Evolutionary conservation across 2,113 vertebrate genomes (phyloP).

Genomic region (Fregetta grallaria): DNA sequence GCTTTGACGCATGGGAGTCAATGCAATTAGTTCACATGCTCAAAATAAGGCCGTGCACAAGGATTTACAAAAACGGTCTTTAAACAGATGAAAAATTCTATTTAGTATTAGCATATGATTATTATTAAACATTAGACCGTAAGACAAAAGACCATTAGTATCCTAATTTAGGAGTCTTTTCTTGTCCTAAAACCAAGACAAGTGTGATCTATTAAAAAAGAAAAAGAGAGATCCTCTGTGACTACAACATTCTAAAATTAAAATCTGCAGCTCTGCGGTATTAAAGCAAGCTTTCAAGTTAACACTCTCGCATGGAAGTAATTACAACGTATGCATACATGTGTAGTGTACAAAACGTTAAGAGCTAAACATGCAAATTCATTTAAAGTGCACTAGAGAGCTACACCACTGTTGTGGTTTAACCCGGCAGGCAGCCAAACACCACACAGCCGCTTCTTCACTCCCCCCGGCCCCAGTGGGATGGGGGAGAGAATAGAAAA

Average conservation of each 20-base stretch:
- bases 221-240: not conserved
- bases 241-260: not conserved
- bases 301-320: not conserved
- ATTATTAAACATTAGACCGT: not conserved
- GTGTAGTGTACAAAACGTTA: not conserved
- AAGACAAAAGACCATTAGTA: not conserved
- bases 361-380: conserved; percentile 50
- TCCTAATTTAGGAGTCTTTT: not conserved
- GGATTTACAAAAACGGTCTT: not conserved
- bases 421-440: too few species aligned
- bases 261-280: not conserved
- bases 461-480: too few species aligned
- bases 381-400: conserved; percentile 59
- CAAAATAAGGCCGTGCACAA: not conserved
- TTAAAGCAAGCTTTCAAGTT: not conserved
- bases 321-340: not conserved
- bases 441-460: too few species aligned
- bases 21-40: not conserved
- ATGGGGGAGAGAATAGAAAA: too few species aligned
- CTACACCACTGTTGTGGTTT: not conserved
- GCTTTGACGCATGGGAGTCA: not conserved
- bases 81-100: not conserved
- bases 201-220: not conserved
- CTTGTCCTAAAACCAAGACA: not conserved
- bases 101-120: not conserved